Evolutionary conservation across 2,113 vertebrate genomes (phyloP).

Genomic region (Mastomys natalensis): DNA sequence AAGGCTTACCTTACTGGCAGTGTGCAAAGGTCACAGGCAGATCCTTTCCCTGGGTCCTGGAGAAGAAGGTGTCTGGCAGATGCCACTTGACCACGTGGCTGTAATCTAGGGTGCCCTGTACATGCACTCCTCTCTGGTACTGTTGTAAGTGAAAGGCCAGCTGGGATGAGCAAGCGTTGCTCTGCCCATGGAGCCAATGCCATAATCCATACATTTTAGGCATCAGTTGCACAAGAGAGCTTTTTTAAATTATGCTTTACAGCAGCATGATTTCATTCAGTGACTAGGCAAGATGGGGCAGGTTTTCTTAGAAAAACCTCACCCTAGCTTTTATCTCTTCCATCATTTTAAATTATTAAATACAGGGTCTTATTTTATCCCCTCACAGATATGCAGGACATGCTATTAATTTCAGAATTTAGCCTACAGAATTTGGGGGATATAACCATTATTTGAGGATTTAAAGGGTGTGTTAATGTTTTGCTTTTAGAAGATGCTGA

Average conservation of each 20-base stretch:
- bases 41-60: neutral
- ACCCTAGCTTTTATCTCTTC: neutral
- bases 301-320: neutral
- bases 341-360: neutral
- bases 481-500: conserved; percentile 29
- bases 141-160: neutral
- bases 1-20: neutral
- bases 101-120: no score
- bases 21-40: neutral
- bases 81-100: neutral
- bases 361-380: neutral
- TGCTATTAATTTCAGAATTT: conserved; percentile 15
- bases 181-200: neutral
- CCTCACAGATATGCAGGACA: neutral
- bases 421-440: neutral
- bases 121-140: neutral
- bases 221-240: neutral
- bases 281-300: neutral
- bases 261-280: neutral
- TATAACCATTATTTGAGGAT: neutral
- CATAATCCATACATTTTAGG: neutral
- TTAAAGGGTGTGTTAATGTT: conserved; percentile 1
- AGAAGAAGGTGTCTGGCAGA: neutral
- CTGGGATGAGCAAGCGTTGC: neutral
- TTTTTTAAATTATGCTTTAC: neutral